Percentiles rank a stretch among this genome's conserved stretches.
phyloP scores from a whole-genome alignment of 2,797 vertebrate genomes.

The Serranus cabrilla region DNA sequence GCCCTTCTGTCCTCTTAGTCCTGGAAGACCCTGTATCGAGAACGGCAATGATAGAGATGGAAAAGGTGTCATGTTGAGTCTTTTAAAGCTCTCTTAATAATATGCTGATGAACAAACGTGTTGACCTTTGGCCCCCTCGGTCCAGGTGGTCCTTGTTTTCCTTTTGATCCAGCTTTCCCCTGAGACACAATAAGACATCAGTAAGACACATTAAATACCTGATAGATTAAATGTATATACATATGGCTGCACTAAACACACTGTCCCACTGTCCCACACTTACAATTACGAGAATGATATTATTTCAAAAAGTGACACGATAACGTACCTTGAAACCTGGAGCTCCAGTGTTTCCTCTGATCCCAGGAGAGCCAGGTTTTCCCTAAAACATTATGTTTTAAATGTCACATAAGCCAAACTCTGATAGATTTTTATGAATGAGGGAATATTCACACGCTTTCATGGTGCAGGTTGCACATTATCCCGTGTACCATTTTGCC shows the following conservation, averaged over 20 bases:
- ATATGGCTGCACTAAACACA: background rate
- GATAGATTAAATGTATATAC: background rate
- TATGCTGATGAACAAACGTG: background rate
- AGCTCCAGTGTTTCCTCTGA: constrained; percentile 72
- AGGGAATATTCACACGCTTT: background rate
- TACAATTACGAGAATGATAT: background rate
- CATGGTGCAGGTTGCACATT: background rate
- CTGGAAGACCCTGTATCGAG: constrained; percentile 78
- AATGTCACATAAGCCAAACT: background rate
- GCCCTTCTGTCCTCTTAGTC: constrained; percentile 79
- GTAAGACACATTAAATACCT: constrained; percentile 1
- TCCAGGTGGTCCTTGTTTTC: constrained; percentile 70
- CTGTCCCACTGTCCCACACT: too few species aligned
- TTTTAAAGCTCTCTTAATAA: background rate
- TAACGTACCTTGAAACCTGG: constrained; percentile 77
- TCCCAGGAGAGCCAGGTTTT: constrained; percentile 73
- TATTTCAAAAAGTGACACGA: background rate
- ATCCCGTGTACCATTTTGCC: constrained; percentile 76
- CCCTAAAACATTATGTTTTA: constrained; percentile 68
- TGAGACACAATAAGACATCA: constrained; percentile 38
- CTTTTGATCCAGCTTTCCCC: constrained; percentile 72
- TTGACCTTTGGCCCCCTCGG: constrained; percentile 82
- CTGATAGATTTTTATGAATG: background rate
- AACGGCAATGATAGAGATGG: constrained; percentile 9
- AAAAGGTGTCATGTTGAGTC: background rate